These are phyloP conservation scores for Coptodon bakossiorum DNA, from an alignment of 2,113 vertebrate species.

Conservation along the genomic window DNA sequence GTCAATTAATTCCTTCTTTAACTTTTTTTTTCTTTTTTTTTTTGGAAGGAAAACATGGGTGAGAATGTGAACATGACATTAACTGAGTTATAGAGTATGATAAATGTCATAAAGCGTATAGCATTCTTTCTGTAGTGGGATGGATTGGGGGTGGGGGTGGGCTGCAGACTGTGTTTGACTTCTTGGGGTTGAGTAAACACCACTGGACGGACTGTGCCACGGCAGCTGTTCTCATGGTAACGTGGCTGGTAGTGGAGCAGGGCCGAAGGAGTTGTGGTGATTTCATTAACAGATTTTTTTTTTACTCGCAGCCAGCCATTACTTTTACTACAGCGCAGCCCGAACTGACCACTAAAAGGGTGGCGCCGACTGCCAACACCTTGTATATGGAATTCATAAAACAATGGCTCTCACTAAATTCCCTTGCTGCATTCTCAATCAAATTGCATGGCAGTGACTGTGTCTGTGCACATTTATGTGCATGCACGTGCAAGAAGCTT, in stretches of 20 bases:
- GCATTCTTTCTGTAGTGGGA: constrained; percentile 37
- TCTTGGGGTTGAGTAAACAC: constrained; percentile 41
- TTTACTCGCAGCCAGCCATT: constrained; percentile 38
- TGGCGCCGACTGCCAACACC: constrained; percentile 57
- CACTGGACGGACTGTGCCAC: background rate
- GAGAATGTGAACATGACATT: constrained; percentile 52
- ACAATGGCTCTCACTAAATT: constrained; percentile 72
- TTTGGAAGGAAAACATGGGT: constrained; percentile 10
- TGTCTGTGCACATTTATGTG: constrained; percentile 41
- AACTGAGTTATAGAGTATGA: constrained; percentile 55
- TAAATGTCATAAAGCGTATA: constrained; percentile 32
- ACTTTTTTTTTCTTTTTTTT: background rate
- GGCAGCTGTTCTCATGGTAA: constrained; percentile 38
- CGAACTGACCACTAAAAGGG: constrained; percentile 51
- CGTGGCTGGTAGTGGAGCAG: background rate
- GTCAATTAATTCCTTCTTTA: constrained; percentile 41
- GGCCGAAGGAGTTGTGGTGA: constrained; percentile 22
- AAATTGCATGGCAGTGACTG: constrained; percentile 40
- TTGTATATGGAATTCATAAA: constrained; percentile 76
- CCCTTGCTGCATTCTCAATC: constrained; percentile 73
- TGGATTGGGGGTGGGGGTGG: background rate
- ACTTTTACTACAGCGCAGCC: constrained; percentile 33
- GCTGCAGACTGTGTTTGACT: constrained; percentile 8
- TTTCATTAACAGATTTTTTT: constrained; percentile 42
- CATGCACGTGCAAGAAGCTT: constrained; percentile 55